Evolutionary conservation across 1,140 invertebrate genomes (phyloP).

Genomic region (Theocolax elegans): DNA sequence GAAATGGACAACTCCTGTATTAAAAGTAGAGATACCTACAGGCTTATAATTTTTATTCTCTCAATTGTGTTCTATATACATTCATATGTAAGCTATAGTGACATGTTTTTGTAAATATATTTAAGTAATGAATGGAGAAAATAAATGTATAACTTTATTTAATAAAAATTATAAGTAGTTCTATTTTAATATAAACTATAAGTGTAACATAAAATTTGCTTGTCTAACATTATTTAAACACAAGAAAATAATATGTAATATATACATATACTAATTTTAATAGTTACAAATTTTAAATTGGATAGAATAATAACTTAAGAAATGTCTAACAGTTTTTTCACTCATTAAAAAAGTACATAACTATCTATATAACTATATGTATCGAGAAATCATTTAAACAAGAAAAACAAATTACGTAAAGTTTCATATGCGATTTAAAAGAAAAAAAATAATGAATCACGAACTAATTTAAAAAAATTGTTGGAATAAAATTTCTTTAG

Average conservation of each 20-base stretch:
- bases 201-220: too few relatives aligned
- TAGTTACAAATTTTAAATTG: background rate
- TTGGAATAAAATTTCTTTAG: too few relatives aligned
- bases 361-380: too few relatives aligned
- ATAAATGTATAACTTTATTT: background rate
- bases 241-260: background rate
- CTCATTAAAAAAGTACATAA: too few relatives aligned
- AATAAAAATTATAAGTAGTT: too few relatives aligned
- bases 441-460: conserved; percentile 5
- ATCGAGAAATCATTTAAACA: background rate
- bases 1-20: background rate
- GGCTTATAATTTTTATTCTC: too few relatives aligned
- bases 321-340: too few relatives aligned
- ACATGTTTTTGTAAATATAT: too few relatives aligned
- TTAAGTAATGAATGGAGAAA: background rate
- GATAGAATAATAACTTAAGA: too few relatives aligned
- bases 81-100: background rate
- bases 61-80: too few relatives aligned
- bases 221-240: background rate
- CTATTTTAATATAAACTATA: too few relatives aligned
- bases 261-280: background rate
- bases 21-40: background rate
- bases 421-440: conserved; percentile 35
- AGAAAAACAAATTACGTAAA: conserved; percentile 41
- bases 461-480: too few relatives aligned